Evolutionary conservation across 2,113 vertebrate species (phyloP), one percentile per base, ranked within the genome.

Genomic region (Xiphophorus hellerii): DNA sequence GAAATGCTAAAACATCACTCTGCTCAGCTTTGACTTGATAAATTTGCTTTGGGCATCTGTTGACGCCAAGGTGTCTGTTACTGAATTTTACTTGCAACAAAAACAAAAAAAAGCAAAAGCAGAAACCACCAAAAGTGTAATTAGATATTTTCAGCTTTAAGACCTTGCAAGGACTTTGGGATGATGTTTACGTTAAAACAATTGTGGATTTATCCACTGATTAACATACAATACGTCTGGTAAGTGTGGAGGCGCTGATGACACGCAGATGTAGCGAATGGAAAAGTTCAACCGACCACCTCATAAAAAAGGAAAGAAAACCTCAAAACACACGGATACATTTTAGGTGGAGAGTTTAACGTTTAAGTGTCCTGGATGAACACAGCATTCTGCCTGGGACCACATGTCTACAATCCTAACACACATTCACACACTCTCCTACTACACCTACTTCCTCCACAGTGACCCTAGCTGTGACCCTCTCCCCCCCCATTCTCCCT

Each of bases 381-480:
- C 31, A 69, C 51, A 30, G 3, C 42, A 30, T 62, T 72, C 22
- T 68, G 63, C 64, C 33, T 67, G 13, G 51, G 58, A 63, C 30
- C 35, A 30, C 63, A 58, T 31, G 65, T 69, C 29, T 44, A 51
- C 39, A 68, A 60, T 67, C 61, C 68, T 48, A 51, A 62, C 30
- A 70, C 76, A 63, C 33, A 60, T 44, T 67, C 42, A 39, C 42
- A 63, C 6, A 25, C 65, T 73, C 54, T 72, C 29, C 62, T 62
- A 33, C 82, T 76, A 31, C 28, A 74, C 54, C 60, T 62, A 78
- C 77, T 86, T 90, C 83, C 82, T 80, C 29, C 71, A 67, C 75
- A 63, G 64, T 76, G 78, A 87, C 85, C 87, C 61, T 64, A 28
- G 48, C 77, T 48, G 37, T 85, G 82, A 87, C 86, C 86, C 73